Conservation (phyloP, 2,797 vertebrate genomes). For the Gymnocypris eckloni region DNA sequence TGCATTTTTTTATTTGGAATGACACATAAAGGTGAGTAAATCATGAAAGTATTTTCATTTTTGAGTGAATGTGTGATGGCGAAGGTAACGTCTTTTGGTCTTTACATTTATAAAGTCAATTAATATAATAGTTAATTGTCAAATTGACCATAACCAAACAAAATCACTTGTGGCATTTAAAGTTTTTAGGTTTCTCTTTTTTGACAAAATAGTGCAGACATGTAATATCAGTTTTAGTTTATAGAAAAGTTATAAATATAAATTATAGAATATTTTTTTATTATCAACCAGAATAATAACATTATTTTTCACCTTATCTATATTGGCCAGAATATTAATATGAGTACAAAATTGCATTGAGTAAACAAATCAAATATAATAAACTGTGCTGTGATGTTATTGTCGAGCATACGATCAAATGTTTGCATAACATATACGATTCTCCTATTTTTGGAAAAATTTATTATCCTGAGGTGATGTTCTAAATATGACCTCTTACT, state of each 20-base stretch:
- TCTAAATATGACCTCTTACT: constrained; percentile 38
- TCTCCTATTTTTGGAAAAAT: constrained; percentile 19
- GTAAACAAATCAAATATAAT: background rate
- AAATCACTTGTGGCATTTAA: background rate
- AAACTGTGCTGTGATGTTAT: background rate
- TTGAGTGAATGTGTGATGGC: background rate
- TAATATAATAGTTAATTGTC: background rate
- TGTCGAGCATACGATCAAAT: background rate
- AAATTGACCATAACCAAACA: background rate
- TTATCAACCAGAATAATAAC: background rate
- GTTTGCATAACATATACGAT: constrained; percentile 21
- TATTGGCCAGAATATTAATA: background rate
- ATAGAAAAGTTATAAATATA: background rate
- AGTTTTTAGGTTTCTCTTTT: background rate
- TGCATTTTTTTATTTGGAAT: background rate
- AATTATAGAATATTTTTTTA: background rate
- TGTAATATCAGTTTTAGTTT: background rate
- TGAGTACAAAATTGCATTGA: constrained; percentile 5
- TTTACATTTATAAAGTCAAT: background rate
- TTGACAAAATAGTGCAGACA: background rate
- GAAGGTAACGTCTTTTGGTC: background rate
- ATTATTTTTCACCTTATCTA: background rate
- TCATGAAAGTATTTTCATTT: background rate
- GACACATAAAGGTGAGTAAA: background rate
- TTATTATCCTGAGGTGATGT: constrained; percentile 16